Evolutionary conservation across 2,888 invertebrate genomes (phyloP).

Genomic region (Horisme vitalbata): DNA sequence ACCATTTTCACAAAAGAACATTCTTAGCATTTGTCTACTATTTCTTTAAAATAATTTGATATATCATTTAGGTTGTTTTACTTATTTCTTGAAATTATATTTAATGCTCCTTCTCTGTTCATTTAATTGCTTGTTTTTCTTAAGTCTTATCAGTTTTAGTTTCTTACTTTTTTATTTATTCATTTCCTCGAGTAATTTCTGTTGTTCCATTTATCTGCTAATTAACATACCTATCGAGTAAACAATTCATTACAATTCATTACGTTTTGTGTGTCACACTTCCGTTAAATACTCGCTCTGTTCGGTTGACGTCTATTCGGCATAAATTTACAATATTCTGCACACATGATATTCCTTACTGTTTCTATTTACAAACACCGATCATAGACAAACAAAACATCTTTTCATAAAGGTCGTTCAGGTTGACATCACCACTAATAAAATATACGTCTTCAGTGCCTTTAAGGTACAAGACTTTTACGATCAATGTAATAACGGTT

Average conservation of each 20-base stretch:
- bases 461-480: too few relatives aligned
- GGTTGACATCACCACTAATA: not conserved
- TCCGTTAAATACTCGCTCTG: constrained; percentile 40
- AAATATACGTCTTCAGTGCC: too few relatives aligned
- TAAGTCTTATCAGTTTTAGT: not conserved
- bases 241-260: constrained; percentile 36
- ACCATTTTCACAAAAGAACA: not conserved
- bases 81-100: too few relatives aligned
- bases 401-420: not conserved
- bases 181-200: not conserved
- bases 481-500: constrained; percentile 19
- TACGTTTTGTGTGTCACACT: constrained; percentile 37
- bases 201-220: constrained; percentile 10
- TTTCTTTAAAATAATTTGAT: too few relatives aligned
- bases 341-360: too few relatives aligned
- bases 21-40: too few relatives aligned
- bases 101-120: not conserved
- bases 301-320: constrained; percentile 35
- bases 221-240: constrained; percentile 34
- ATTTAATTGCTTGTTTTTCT: not conserved
- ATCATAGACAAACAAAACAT: not conserved
- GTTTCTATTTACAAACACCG: not conserved
- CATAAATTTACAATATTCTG: constrained; percentile 22
- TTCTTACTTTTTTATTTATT: not conserved
- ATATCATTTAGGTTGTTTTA: too few relatives aligned